Conservation (phyloP, 2,113 vertebrate species). For the Hassar affinis region DNA sequence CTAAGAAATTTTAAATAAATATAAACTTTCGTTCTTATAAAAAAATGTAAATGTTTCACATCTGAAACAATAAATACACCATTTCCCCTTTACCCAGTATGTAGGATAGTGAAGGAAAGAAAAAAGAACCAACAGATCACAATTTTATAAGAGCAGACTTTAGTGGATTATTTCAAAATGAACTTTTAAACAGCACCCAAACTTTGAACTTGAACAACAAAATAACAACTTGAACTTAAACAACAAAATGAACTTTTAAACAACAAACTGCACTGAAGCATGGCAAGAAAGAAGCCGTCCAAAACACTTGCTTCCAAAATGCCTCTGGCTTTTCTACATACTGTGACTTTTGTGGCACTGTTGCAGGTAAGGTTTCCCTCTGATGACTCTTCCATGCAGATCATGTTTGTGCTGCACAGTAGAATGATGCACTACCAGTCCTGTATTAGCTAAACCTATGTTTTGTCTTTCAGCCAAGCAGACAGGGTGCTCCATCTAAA, state of each 20-base stretch:
- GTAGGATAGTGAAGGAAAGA: neutral
- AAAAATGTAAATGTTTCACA: neutral
- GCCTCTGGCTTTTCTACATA: neutral
- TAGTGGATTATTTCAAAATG: neutral
- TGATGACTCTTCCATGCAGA: conserved; percentile 4
- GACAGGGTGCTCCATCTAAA: neutral
- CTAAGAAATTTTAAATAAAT: neutral
- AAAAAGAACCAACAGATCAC: neutral
- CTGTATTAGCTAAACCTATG: neutral
- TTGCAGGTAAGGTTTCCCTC: neutral
- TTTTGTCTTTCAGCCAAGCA: neutral
- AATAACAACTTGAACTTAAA: no score
- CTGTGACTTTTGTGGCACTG: neutral
- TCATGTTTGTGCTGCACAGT: neutral
- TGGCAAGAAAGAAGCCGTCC: neutral
- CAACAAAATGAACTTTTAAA: no score
- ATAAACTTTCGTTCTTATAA: neutral
- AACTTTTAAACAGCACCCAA: neutral
- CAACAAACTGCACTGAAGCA: neutral
- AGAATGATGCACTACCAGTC: neutral
- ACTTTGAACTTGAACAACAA: no score
- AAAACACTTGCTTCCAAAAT: neutral
- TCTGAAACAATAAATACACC: neutral
- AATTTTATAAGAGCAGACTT: neutral
- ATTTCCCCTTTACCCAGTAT: neutral